These are phyloP conservation scores for Orchestia grillus DNA, from an alignment of 1,140 invertebrate species.

Conservation along the genomic window DNA sequence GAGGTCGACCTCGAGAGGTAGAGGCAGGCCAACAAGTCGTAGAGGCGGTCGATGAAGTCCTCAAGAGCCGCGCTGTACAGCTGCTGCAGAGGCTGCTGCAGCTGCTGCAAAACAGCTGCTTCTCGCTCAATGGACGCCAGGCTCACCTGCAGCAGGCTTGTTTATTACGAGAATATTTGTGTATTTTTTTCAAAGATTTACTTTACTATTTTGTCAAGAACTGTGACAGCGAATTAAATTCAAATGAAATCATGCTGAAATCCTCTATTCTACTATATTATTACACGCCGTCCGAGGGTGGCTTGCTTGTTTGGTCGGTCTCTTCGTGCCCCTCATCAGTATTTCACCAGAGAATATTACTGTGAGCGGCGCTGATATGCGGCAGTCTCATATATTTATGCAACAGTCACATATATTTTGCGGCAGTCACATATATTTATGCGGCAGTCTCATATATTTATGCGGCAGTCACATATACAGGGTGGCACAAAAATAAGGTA, in stretches of 20 bases:
- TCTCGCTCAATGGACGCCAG: neutral
- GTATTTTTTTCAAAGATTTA: neutral
- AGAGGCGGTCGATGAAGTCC: neutral
- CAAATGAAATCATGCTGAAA: neutral
- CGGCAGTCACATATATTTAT: too few species aligned
- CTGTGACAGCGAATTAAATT: neutral
- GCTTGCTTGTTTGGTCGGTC: too few species aligned
- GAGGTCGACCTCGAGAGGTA: neutral
- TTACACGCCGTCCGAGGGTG: too few species aligned
- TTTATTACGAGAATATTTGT: neutral
- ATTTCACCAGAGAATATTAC: too few species aligned
- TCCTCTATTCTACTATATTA: neutral
- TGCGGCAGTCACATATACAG: too few species aligned
- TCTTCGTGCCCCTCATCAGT: too few species aligned
- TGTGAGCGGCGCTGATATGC: too few species aligned
- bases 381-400: too few species aligned
- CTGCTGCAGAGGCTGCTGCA: neutral
- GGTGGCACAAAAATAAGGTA: too few species aligned
- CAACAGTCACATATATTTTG: too few species aligned
- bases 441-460: too few species aligned
- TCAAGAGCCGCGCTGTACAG: neutral
- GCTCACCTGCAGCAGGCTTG: neutral
- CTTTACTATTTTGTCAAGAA: neutral
- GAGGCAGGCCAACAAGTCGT: conserved; percentile 25
- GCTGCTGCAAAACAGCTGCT: neutral